Evolutionary conservation across 2,113 vertebrate genomes (phyloP).

Genomic region (Podarcis muralis): DNA sequence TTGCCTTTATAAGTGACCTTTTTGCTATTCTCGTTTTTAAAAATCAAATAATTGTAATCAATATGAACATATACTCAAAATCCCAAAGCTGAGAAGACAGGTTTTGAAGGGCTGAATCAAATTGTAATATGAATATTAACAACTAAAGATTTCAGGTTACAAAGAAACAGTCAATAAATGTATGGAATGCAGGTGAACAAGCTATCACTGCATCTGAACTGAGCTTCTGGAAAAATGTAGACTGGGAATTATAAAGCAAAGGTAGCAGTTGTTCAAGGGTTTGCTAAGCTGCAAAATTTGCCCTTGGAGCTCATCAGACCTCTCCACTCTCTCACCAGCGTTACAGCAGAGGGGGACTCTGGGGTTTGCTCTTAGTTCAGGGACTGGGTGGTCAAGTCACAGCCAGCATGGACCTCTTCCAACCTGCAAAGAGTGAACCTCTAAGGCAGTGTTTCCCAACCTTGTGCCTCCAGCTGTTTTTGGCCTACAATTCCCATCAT

Average conservation of each 20-base stretch:
- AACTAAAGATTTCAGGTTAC: constrained; percentile 37
- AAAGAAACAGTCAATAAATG: neutral
- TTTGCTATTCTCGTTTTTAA: neutral
- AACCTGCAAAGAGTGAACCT: neutral
- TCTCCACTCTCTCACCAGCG: neutral
- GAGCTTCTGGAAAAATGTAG: neutral
- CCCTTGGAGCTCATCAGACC: neutral
- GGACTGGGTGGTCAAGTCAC: neutral
- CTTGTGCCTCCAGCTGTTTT: no score
- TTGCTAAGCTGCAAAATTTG: neutral
- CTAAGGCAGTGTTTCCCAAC: no score
- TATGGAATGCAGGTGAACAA: neutral
- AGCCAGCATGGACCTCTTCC: neutral
- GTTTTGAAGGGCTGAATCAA: neutral
- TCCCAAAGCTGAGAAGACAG: neutral
- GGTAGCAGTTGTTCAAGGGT: neutral
- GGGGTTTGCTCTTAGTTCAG: neutral
- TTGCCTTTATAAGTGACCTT: neutral
- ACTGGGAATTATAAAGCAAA: neutral
- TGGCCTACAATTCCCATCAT: no score
- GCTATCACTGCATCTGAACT: no score
- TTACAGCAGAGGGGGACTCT: neutral
- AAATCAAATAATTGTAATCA: neutral
- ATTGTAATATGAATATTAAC: constrained; percentile 52
- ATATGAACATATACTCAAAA: neutral